A percentile compares a stretch with the other conserved stretches of the same genome.
phyloP scores from a whole-genome alignment of 2,113 vertebrate genomes.

The Leuciscus idus region DNA sequence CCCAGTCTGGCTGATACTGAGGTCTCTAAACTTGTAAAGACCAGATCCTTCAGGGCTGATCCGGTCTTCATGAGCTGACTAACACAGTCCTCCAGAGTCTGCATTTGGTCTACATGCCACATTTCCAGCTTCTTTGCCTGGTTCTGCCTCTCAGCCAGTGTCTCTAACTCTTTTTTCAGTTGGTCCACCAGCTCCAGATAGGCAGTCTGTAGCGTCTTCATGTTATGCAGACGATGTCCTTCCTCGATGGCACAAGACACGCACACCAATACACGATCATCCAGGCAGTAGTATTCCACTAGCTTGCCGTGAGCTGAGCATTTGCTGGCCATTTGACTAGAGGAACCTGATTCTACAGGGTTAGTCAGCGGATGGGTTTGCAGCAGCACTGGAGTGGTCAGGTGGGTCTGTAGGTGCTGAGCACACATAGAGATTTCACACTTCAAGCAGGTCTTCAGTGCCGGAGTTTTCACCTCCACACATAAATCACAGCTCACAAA shows the following conservation, averaged over 20 bases:
- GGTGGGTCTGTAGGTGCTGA: slow-evolving; percentile 72
- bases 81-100: slow-evolving; percentile 42
- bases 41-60: slow-evolving; percentile 54
- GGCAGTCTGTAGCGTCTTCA: slow-evolving; percentile 70
- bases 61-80: slow-evolving; percentile 62
- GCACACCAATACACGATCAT: slow-evolving; percentile 64
- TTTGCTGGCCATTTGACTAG: slow-evolving; percentile 53
- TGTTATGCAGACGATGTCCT: slow-evolving; percentile 67
- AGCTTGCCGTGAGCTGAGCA: slow-evolving; percentile 69
- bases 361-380: slow-evolving; percentile 72
- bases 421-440: slow-evolving; percentile 76
- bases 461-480: slow-evolving; percentile 57
- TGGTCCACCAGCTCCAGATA: slow-evolving; percentile 65
- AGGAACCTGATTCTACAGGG: slow-evolving; percentile 39
- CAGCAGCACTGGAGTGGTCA: slow-evolving; percentile 65
- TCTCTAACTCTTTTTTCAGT: slow-evolving; percentile 55
- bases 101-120: slow-evolving; percentile 61
- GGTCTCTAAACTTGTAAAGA: slow-evolving; percentile 58
- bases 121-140: slow-evolving; percentile 55
- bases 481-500: slow-evolving; percentile 71
- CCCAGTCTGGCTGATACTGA: slow-evolving; percentile 64
- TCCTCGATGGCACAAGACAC: slow-evolving; percentile 63
- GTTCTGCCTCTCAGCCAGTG: slow-evolving; percentile 39
- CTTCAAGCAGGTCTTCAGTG: slow-evolving; percentile 73
- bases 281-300: slow-evolving; percentile 74